Conservation (phyloP, 2,797 vertebrate genomes). For the Vespertilio murinus region DNA sequence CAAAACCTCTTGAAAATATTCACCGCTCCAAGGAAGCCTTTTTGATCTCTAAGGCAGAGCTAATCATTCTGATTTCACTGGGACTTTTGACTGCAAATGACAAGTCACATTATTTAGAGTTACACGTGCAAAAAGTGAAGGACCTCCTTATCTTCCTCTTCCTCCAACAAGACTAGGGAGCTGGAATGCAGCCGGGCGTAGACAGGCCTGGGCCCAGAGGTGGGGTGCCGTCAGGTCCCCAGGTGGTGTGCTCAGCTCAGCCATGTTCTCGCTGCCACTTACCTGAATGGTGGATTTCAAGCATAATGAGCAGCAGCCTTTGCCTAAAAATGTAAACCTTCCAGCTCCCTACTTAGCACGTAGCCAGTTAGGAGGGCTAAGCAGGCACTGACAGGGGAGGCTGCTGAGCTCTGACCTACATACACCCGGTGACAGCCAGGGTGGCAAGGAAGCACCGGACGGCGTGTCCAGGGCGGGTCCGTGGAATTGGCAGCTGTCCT, state of each 20-base stretch:
- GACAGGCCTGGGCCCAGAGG: neutral
- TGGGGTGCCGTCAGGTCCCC: neutral
- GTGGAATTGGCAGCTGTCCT: no score
- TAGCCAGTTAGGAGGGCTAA: neutral
- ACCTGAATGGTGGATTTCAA: neutral
- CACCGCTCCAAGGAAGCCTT: neutral
- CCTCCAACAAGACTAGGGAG: neutral
- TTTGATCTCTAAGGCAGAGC: neutral
- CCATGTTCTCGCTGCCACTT: neutral
- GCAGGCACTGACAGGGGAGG: neutral
- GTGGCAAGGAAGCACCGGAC: neutral
- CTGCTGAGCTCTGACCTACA: neutral
- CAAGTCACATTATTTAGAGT: constrained; percentile 23
- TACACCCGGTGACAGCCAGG: neutral
- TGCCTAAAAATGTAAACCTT: neutral
- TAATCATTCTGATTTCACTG: neutral
- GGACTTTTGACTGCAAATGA: neutral
- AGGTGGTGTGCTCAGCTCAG: neutral
- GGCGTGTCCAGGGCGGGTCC: rapidly evolving
- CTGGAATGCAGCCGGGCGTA: neutral
- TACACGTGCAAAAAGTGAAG: neutral
- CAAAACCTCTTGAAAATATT: constrained; percentile 23
- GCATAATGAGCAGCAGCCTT: neutral
- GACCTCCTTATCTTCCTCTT: neutral
- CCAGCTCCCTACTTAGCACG: neutral